Conservation (phyloP, 2,888 invertebrate species). For the Oxycera nigricornis region DNA sequence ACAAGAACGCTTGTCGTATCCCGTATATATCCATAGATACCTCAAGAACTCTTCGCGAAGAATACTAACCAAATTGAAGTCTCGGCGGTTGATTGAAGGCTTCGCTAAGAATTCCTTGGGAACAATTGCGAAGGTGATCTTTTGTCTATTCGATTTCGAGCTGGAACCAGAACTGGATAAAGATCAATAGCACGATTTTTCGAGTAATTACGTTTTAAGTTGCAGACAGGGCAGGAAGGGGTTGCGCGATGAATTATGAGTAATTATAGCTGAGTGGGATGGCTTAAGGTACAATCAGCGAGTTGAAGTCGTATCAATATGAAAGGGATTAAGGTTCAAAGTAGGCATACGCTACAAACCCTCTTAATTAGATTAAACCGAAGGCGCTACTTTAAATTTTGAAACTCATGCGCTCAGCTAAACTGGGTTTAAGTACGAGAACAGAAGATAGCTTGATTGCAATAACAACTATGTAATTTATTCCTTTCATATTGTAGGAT, state of each 20-base stretch:
- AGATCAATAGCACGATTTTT: constrained; percentile 4
- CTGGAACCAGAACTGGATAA: neutral
- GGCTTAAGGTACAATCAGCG: too few relatives aligned
- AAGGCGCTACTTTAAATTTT: too few relatives aligned
- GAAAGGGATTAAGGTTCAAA: too few relatives aligned
- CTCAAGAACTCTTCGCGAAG: constrained; percentile 1
- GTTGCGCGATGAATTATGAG: neutral
- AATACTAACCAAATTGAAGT: constrained; percentile 24
- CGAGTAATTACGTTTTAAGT: neutral
- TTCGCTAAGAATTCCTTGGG: neutral
- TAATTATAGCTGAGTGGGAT: too few relatives aligned
- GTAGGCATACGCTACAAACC: too few relatives aligned
- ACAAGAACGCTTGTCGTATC: neutral
- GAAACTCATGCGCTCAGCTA: too few relatives aligned
- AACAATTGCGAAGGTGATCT: constrained; percentile 24
- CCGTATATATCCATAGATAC: neutral
- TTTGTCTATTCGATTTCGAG: constrained; percentile 4
- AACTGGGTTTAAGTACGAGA: too few relatives aligned
- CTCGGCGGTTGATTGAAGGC: constrained; percentile 8
- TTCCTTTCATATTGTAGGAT: too few relatives aligned
- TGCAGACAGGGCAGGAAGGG: neutral
- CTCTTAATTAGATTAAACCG: too few relatives aligned
- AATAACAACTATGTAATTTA: too few relatives aligned
- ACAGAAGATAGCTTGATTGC: too few relatives aligned
- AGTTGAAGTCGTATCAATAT: too few relatives aligned